These are phyloP conservation scores for Platichthys flesus DNA, from an alignment of 2,113 vertebrate genomes.

Conservation along the genomic window DNA sequence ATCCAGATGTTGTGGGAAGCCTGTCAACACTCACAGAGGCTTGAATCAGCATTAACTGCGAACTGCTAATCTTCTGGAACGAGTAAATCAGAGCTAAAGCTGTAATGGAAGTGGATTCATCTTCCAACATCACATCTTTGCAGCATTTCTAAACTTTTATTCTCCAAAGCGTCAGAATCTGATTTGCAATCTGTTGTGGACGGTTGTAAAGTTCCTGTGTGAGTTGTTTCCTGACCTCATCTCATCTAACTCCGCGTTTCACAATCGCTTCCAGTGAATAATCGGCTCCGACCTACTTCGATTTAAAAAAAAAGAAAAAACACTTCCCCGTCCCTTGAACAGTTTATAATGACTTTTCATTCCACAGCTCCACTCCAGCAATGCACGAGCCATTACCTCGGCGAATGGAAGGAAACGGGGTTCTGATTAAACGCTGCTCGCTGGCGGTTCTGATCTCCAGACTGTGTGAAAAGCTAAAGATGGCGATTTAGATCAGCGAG, in stretches of 20 bases:
- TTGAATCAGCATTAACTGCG: neutral
- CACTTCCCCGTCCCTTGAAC: conserved; percentile 2
- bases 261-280: neutral
- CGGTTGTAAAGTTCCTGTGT: no score
- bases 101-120: neutral
- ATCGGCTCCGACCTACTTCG: conserved; percentile 7
- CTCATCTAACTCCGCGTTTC: no score
- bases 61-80: neutral
- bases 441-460: neutral
- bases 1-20: conserved; percentile 26
- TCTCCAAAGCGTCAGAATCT: neutral
- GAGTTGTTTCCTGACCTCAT: conserved; percentile 6
- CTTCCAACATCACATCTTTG: neutral
- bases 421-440: conserved; percentile 4
- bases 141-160: no score
- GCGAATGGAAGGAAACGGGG: conserved; percentile 7
- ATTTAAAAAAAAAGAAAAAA: neutral
- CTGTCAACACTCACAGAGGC: conserved; percentile 10
- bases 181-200: neutral
- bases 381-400: conserved; percentile 28
- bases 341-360: conserved; percentile 35
- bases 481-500: conserved; percentile 1
- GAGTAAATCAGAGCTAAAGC: neutral
- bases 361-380: neutral
- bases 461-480: conserved; percentile 16